phyloP scores from a whole-genome alignment of 2,888 invertebrate species.

The Watsonalla cultraria region DNA sequence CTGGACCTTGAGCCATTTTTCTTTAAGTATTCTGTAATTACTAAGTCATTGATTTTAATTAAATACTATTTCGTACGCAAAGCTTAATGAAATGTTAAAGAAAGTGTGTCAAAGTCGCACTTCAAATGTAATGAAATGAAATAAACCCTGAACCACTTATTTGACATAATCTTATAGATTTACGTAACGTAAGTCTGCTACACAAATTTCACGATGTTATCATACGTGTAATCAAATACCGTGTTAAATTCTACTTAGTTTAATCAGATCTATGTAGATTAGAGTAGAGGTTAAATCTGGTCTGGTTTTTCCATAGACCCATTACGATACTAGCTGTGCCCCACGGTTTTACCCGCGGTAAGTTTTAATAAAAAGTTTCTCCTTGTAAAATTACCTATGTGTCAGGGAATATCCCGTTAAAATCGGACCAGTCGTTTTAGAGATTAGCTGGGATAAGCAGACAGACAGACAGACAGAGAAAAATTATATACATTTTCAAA shows the following conservation, averaged over 20 bases:
- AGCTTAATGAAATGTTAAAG: constrained; percentile 19
- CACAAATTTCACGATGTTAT: not conserved
- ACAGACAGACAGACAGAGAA: too few species aligned
- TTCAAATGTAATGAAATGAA: constrained; percentile 4
- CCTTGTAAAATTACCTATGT: too few species aligned
- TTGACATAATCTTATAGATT: not conserved
- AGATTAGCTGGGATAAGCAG: too few species aligned
- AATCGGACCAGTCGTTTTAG: too few species aligned
- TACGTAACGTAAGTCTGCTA: not conserved
- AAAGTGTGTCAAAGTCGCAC: constrained; percentile 37
- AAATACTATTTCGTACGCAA: constrained; percentile 14
- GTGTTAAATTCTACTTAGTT: not conserved
- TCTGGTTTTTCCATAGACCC: too few species aligned
- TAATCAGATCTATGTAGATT: not conserved
- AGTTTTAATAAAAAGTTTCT: too few species aligned
- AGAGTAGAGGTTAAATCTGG: too few species aligned
- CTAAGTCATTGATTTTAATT: constrained; percentile 10
- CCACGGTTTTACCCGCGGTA: too few species aligned
- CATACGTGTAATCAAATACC: not conserved
- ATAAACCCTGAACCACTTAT: not conserved
- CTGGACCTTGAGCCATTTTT: constrained; percentile 59
- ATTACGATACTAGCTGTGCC: too few species aligned
- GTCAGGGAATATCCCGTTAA: too few species aligned
- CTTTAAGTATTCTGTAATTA: constrained; percentile 27
- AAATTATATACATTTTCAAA: too few species aligned